phyloP scores from a whole-genome alignment of 2,888 invertebrate species.

The Sinohyriopsis cumingii region DNA sequence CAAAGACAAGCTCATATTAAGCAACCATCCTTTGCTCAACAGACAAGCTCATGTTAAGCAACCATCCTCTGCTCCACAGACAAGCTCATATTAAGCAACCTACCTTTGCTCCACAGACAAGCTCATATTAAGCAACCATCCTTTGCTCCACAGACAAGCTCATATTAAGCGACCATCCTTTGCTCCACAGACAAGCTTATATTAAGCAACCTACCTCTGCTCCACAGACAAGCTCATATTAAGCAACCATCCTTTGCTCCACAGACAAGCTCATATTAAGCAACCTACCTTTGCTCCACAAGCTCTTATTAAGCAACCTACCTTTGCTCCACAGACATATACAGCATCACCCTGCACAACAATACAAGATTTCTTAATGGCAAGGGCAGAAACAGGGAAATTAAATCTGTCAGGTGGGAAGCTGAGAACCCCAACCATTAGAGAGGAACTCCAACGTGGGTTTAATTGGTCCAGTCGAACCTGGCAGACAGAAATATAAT shows the following conservation, averaged over 20 bases:
- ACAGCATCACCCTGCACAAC: constrained; percentile 87
- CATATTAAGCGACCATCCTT: constrained; percentile 75
- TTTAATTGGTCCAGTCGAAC: constrained; percentile 80
- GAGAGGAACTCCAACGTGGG: constrained; percentile 84
- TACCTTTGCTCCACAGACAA: constrained; percentile 86
- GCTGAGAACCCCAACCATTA: constrained; percentile 85
- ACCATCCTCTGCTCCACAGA: constrained; percentile 84
- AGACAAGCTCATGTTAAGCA: constrained; percentile 73
- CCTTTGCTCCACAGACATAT: constrained; percentile 86
- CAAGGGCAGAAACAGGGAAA: constrained; percentile 82
- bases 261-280: constrained; percentile 75
- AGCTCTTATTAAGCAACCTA: constrained; percentile 64
- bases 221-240: constrained; percentile 79
- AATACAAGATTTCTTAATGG: constrained; percentile 86
- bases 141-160: constrained; percentile 83
- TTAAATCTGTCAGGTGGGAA: constrained; percentile 80
- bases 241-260: constrained; percentile 80
- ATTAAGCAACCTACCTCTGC: constrained; percentile 76
- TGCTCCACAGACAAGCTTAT: constrained; percentile 80
- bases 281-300: constrained; percentile 78
- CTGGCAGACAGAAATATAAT: constrained; percentile 46
- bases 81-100: constrained; percentile 56
- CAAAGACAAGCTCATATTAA: constrained; percentile 77
- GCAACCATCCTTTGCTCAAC: constrained; percentile 81
- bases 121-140: constrained; percentile 72